Evolutionary conservation across 2,888 invertebrate genomes (phyloP).

Genomic region (Leistus spinibarbis): DNA sequence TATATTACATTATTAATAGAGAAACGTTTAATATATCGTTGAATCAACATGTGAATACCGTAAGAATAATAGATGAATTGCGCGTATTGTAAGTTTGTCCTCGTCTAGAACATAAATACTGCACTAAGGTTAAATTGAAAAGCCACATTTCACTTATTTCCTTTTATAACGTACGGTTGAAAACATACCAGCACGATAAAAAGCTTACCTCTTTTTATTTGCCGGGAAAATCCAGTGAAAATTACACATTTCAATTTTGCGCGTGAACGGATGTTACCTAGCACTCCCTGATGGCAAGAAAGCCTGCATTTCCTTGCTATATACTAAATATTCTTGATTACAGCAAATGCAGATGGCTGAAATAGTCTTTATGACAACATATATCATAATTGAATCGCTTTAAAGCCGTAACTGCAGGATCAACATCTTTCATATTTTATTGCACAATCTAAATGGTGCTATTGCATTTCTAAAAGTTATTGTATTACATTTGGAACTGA

Average conservation of each 20-base stretch:
- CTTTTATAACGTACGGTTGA: background rate
- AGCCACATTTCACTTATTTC: background rate
- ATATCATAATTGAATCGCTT: background rate
- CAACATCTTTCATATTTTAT: background rate
- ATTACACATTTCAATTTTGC: background rate
- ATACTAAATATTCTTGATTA: background rate
- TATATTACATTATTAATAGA: too few species aligned
- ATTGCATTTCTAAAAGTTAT: background rate
- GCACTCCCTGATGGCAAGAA: background rate
- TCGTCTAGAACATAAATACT: background rate
- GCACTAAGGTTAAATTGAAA: background rate
- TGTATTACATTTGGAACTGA: background rate
- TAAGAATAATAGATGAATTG: background rate
- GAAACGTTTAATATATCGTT: too few species aligned
- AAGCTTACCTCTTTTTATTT: background rate
- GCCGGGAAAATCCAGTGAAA: background rate
- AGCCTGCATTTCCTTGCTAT: background rate
- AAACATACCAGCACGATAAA: background rate
- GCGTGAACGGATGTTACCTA: background rate
- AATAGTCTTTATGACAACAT: background rate
- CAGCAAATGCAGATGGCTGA: background rate
- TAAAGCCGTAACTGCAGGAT: background rate
- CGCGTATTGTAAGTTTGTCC: background rate
- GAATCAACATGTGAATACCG: background rate
- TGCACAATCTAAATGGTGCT: background rate